phyloP scores from a whole-genome alignment of 2,113 vertebrate genomes.

The Corythoichthys haematopterus region DNA sequence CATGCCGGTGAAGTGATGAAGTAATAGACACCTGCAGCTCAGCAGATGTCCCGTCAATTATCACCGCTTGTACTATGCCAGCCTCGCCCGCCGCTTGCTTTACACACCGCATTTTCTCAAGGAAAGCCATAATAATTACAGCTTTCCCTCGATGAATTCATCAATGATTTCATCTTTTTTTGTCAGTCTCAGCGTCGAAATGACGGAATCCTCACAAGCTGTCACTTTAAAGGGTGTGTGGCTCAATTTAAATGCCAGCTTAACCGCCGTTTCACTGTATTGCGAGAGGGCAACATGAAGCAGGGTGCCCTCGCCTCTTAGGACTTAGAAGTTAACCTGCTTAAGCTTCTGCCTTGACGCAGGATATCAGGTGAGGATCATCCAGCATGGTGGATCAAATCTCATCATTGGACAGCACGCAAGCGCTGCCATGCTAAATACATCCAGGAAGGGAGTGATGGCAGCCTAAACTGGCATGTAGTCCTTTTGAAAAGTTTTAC shows the following conservation, averaged over 20 bases:
- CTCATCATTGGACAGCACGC: constrained; percentile 55
- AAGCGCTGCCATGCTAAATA: constrained; percentile 35
- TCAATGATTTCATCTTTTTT: background rate
- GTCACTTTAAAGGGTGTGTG: constrained; percentile 27
- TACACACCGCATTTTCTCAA: constrained; percentile 22
- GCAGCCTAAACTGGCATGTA: background rate
- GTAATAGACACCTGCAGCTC: constrained; percentile 71
- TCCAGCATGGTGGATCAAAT: constrained; percentile 61
- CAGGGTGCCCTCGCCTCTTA: constrained; percentile 48
- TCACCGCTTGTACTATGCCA: constrained; percentile 40
- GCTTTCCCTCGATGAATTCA: background rate
- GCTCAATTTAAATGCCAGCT: constrained; percentile 48
- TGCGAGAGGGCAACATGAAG: constrained; percentile 35
- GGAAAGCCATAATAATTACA: constrained; percentile 21
- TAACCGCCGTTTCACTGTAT: constrained; percentile 30
- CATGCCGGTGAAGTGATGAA: constrained; percentile 68
- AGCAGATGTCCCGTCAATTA: constrained; percentile 76
- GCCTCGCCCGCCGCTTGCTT: constrained; percentile 40
- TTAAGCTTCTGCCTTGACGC: constrained; percentile 52
- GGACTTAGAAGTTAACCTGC: constrained; percentile 57
- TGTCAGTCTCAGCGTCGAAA: background rate
- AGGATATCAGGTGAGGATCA: constrained; percentile 61
- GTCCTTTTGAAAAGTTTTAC: background rate
- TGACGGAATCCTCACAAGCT: constrained; percentile 6
- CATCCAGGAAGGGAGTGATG: constrained; percentile 21